Percentiles rank a stretch among this genome's conserved stretches.
These are phyloP conservation scores for Hipparchia semele DNA, from an alignment of 2,888 invertebrate genomes.

Conservation along the genomic window DNA sequence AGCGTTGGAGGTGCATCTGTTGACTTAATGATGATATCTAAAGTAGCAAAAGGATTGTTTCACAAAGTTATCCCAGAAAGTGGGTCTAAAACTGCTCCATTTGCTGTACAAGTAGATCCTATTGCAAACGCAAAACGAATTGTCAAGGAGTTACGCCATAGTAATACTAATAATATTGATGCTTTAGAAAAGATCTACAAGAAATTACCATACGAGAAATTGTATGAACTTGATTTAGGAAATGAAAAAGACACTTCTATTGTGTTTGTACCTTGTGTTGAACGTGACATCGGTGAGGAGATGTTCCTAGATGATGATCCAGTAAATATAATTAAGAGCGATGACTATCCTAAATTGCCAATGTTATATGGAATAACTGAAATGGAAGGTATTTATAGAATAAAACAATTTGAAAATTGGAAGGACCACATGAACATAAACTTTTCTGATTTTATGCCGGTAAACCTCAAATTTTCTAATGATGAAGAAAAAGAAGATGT, in stretches of 20 bases:
- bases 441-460: constrained; percentile 57
- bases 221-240: constrained; percentile 2
- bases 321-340: constrained; percentile 49
- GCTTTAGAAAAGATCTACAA: constrained; percentile 15
- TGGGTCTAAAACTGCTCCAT: constrained; percentile 49
- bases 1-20: constrained; percentile 61
- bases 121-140: constrained; percentile 53
- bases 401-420: constrained; percentile 48
- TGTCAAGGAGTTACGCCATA: constrained; percentile 49
- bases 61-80: constrained; percentile 62
- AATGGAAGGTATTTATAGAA: constrained; percentile 51
- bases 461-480: constrained; percentile 52
- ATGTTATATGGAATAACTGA: constrained; percentile 54
- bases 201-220: not conserved
- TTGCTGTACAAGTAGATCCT: constrained; percentile 55
- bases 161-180: constrained; percentile 16
- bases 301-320: constrained; percentile 54
- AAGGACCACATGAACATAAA: constrained; percentile 54
- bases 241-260: constrained; percentile 39
- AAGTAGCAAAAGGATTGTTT: constrained; percentile 54
- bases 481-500: constrained; percentile 50
- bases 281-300: constrained; percentile 48
- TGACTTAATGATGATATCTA: constrained; percentile 57
- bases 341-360: constrained; percentile 51
- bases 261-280: constrained; percentile 50